Conservation (phyloP, 2,113 vertebrate genomes). For the Ailurus styani region DNA sequence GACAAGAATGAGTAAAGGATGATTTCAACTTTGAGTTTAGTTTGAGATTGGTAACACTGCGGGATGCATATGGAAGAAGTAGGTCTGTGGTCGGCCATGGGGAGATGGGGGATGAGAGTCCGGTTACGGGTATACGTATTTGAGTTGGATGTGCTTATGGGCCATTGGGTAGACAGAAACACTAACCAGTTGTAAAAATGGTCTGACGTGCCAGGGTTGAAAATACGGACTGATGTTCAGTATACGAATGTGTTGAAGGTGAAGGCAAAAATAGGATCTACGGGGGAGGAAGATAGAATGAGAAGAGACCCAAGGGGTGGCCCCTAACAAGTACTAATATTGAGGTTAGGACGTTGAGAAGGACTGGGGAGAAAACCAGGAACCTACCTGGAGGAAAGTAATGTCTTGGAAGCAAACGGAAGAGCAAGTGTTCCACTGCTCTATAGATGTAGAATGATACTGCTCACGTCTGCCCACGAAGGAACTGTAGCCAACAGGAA, state of each 20-base stretch:
- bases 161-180: neutral
- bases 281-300: neutral
- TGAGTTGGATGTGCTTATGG: neutral
- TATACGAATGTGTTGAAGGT: neutral
- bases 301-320: neutral
- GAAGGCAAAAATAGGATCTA: neutral
- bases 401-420: neutral
- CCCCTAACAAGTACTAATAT: neutral
- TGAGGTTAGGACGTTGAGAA: neutral
- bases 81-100: neutral
- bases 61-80: neutral
- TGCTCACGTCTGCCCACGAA: neutral
- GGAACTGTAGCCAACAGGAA: neutral
- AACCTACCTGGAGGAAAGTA: neutral
- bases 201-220: neutral
- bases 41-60: neutral
- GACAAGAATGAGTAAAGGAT: neutral
- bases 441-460: neutral
- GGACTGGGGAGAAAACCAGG: neutral
- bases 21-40: neutral
- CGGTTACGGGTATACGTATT: neutral
- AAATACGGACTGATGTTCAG: neutral
- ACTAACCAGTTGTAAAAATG: neutral
- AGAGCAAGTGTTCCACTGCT: neutral
- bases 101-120: neutral